Base-by-base conservation (phyloP, 1,140 invertebrate genomes). In the Halesus radiatus region DNA sequence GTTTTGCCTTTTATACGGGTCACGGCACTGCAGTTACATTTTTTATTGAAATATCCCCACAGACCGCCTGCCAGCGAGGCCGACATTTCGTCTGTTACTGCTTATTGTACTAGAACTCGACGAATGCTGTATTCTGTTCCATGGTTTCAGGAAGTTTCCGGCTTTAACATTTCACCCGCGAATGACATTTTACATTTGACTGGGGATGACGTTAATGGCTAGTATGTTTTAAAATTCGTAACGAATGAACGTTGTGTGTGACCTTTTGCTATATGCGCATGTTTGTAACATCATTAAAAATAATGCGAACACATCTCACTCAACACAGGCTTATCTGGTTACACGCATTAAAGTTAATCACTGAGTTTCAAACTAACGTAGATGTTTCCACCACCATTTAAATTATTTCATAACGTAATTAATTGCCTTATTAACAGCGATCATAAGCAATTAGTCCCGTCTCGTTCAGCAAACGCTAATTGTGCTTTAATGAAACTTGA, bases 21-120 rank as follows among this genome's bases (percentile, higher is more conserved):
- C 81, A 80, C 32, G 23, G 74, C 20, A 26, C 23, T 80, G 74
- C 78, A 77, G 78, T 74, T 32, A 29, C 78, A 54, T 78, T 78
- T 80, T 79, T 80, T 83, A 75, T 77, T 18, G 75, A 77, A 77
- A 54, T 13, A 26, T 72, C 56, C 45, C 23, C 64, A 5, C 20
- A 10, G 62, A 68, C 75, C 29, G 32, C 66, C 54, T 66, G 74
- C 64, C 45, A 45, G 18, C 54, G 32, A 26, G 75, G 75, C 64
- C 18, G 66, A 20, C 70, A 62, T 77, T 78, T 73, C 74, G 58
- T 78, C 37, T 80, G 60, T 16, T n/a, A 10, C 58, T 32, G 23
- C 64, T 62, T 80, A 80, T 66, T 74, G 78, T 75, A 23, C 16
- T 32, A 53, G 56, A 53, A 29, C 20, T 26, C 60, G 18, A 18